These are phyloP conservation scores for Tauraco erythrolophus DNA, from an alignment of 2,113 vertebrate species.

Conservation along the genomic window DNA sequence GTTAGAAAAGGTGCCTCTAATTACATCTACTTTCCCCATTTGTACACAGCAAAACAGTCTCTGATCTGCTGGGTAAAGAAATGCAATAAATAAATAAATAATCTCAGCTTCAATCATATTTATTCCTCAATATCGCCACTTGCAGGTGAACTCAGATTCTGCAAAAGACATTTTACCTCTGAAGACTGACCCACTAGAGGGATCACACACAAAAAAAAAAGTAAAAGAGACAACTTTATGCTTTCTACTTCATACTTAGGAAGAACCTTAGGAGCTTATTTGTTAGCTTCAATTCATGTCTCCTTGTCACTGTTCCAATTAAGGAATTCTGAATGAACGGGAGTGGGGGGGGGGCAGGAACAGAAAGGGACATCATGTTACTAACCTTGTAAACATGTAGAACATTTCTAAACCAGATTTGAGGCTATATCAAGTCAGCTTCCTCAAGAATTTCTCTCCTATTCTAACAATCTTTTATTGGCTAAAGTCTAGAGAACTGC, in stretches of 20 bases:
- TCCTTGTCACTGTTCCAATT: background rate
- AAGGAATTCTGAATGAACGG: background rate
- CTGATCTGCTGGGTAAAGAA: background rate
- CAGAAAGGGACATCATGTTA: background rate
- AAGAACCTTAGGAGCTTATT: background rate
- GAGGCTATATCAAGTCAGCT: background rate
- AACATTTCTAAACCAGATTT: background rate
- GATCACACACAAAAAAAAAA: background rate
- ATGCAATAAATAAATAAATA: background rate
- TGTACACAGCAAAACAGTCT: background rate
- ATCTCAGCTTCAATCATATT: background rate
- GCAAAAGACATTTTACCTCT: background rate
- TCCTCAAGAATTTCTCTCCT: background rate
- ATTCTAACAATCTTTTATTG: background rate
- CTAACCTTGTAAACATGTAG: background rate
- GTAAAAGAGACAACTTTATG: background rate
- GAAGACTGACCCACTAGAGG: background rate
- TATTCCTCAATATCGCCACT: background rate
- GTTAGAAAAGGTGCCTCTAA: background rate
- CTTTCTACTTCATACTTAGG: background rate
- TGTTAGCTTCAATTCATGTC: background rate
- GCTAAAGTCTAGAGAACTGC: background rate
- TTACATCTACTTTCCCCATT: background rate
- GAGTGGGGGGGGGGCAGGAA: fast-evolving
- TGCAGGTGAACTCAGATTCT: background rate